Base-by-base conservation (phyloP, 2,797 vertebrate species). In the Poeciliopsis turneri region DNA sequence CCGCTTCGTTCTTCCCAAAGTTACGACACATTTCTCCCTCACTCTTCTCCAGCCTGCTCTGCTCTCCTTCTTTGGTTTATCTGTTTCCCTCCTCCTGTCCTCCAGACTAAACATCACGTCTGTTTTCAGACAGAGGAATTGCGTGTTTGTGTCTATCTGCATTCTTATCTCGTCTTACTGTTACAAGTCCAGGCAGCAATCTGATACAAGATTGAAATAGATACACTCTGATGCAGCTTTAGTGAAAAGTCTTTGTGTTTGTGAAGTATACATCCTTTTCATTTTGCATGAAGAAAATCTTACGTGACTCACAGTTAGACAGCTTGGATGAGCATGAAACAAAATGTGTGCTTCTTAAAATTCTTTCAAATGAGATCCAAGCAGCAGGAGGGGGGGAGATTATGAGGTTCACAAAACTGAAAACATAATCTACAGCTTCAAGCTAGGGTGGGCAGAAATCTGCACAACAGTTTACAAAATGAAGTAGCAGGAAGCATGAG, bases 91-190 rank as follows among this genome's bases (percentile, higher is more conserved):
- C 84, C 84, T 45, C 82, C 86, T 57, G 82, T 77, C 84, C 55
- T 77, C 82, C 83, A 93, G 91, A 93, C 92, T 91, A 91, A 93
- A 93, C 92, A 92, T 75, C 81, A 80, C 4, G 77, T 89, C 86
- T 87, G 83, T 77, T 90, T 84, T 88, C 91, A 90, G 88, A 90
- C 88, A 77, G 87, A 87, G 74, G 78, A 85, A 84, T 76, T 78
- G 81, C 74, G 82, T 59, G 70, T 72, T 68, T 75, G 23, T 74
- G 43, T 77, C 28, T 78, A 77, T 51, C 71, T 82, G 82, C 73
- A 82, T 82, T 82, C 82, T 84, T 85, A 83, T 84, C 85, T 84
- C 18, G 20, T 43, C 76, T 79, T 84, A 73, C 78, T 80, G 74
- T 78, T 84, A 70, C 78, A 80, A 78, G 71, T 78, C 74, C 41